These are phyloP conservation scores for Thaumatotibia leucotreta DNA, from an alignment of 1,140 invertebrate genomes.

Conservation along the genomic window DNA sequence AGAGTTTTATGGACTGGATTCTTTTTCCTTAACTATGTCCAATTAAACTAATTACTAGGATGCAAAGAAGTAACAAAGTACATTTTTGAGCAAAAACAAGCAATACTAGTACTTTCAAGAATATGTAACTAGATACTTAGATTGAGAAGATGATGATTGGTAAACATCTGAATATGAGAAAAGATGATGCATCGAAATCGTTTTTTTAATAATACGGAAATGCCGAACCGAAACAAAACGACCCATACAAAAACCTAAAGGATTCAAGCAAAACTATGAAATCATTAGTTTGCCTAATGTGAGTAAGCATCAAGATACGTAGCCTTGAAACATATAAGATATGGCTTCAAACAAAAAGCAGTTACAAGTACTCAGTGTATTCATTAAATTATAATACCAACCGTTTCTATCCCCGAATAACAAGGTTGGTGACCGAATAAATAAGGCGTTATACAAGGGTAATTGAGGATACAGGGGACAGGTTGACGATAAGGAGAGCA, in stretches of 20 bases:
- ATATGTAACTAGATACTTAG: no score
- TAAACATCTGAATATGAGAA: no score
- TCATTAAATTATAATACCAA: not conserved
- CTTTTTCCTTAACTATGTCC: no score
- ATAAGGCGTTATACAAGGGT: not conserved
- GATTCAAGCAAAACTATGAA: constrained; percentile 3
- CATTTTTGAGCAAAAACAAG: no score
- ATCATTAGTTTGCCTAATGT: constrained; percentile 4
- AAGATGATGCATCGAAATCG: no score
- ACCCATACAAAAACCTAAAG: not conserved
- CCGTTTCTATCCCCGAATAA: not conserved
- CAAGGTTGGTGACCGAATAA: not conserved
- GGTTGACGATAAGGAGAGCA: not conserved
- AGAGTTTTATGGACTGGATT: no score
- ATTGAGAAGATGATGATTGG: no score
- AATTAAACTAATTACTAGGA: no score
- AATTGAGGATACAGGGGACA: not conserved
- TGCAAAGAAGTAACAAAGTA: no score
- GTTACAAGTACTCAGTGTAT: not conserved
- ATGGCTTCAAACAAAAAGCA: not conserved
- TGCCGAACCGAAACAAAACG: no score
- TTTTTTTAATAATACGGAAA: no score
- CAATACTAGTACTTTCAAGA: no score
- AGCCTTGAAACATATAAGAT: not conserved
- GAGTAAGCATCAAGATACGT: not conserved